Evolutionary conservation across 2,113 vertebrate genomes (phyloP).

Genomic region (Syngnathus floridae): DNA sequence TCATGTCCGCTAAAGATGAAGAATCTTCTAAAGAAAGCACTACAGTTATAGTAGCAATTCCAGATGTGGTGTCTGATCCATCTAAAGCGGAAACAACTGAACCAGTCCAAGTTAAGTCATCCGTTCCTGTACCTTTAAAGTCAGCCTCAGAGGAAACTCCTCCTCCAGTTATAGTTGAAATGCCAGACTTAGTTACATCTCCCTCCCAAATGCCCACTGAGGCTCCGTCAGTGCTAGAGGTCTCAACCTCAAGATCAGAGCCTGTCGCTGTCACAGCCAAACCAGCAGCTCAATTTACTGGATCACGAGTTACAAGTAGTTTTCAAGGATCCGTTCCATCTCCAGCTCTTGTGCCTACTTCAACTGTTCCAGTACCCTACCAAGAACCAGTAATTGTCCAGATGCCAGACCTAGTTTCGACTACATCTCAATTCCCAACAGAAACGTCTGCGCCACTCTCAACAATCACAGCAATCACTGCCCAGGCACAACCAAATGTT

Average conservation of each 20-base stretch:
- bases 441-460: conserved; percentile 40
- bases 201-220: conserved; percentile 46
- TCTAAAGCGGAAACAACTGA: conserved; percentile 31
- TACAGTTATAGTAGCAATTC: conserved; percentile 48
- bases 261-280: conserved; percentile 36
- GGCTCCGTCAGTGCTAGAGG: conserved; percentile 34
- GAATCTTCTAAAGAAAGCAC: conserved; percentile 8
- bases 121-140: conserved; percentile 17
- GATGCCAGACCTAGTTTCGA: conserved; percentile 64
- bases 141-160: conserved; percentile 6
- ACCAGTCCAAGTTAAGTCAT: conserved; percentile 9
- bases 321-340: conserved; percentile 12
- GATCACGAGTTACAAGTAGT: conserved; percentile 13
- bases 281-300: conserved; percentile 2
- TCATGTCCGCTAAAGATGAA: background rate
- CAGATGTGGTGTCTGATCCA: conserved; percentile 57
- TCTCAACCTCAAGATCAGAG: conserved; percentile 33
- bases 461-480: conserved; percentile 30
- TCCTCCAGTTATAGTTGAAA: conserved; percentile 46
- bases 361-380: conserved; percentile 27
- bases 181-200: conserved; percentile 60
- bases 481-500: conserved; percentile 40
- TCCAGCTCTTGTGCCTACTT: conserved; percentile 18
- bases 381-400: conserved; percentile 51
- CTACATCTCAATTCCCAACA: conserved; percentile 46